Evolutionary conservation across 2,797 vertebrate species (phyloP).

Genomic region (Megaceryle alcyon): DNA sequence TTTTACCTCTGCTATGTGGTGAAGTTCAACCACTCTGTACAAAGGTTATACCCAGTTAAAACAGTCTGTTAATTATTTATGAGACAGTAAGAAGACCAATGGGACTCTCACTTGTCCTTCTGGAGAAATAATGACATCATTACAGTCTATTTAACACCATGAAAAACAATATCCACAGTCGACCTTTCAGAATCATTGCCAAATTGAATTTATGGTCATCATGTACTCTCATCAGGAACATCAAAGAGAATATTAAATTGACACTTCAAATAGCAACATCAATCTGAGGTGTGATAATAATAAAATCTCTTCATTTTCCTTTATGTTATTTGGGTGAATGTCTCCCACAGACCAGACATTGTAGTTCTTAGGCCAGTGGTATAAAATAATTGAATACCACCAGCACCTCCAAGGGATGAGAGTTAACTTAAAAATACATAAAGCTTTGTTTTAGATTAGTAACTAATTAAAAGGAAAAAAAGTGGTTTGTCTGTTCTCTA

Average conservation of each 20-base stretch:
- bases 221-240: conserved; percentile 28
- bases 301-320: conserved; percentile 17
- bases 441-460: not conserved
- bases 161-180: conserved; percentile 74
- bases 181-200: conserved; percentile 69
- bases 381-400: not conserved
- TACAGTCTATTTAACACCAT: conserved; percentile 70
- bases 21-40: conserved; percentile 49
- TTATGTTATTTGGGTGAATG: not conserved
- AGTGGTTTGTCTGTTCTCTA: not conserved
- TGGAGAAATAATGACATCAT: conserved; percentile 66
- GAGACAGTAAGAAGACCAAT: conserved; percentile 73
- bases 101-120: conserved; percentile 67
- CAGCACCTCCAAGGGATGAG: not conserved
- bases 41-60: conserved; percentile 72
- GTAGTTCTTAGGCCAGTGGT: not conserved
- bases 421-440: not conserved
- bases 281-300: not conserved
- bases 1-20: not conserved
- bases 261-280: not conserved
- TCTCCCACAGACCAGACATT: not conserved
- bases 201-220: conserved; percentile 57
- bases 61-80: conserved; percentile 73
- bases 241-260: conserved; percentile 9
- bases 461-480: not conserved